Percentiles rank a stretch among this genome's conserved stretches.
phyloP scores from a whole-genome alignment of 2,113 vertebrate species.

The Podarcis muralis region DNA sequence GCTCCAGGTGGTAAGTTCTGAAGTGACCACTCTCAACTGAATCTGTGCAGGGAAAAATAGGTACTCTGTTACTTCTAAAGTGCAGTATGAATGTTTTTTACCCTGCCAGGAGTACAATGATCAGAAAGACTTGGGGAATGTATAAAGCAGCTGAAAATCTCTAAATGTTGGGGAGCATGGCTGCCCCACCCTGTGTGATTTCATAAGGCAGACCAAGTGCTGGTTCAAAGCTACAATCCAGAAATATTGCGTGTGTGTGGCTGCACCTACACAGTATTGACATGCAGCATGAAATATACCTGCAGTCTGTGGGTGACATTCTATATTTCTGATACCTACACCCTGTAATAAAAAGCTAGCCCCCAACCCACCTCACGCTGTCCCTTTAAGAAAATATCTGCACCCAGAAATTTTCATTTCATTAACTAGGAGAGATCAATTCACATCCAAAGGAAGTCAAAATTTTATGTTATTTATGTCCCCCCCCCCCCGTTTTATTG shows the following conservation, averaged over 20 bases:
- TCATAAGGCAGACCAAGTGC: neutral
- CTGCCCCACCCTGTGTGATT: neutral
- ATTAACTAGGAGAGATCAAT: neutral
- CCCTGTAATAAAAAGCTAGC: neutral
- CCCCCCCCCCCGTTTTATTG: no score
- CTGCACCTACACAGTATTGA: neutral
- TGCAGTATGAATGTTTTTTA: neutral
- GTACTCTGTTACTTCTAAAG: neutral
- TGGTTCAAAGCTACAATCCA: neutral
- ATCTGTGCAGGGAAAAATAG: neutral
- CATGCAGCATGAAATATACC: neutral
- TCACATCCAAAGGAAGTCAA: neutral
- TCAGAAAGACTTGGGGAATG: neutral
- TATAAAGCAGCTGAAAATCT: neutral
- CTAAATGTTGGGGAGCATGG: no score
- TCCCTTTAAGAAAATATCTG: neutral
- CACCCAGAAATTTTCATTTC: neutral
- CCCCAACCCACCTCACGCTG: neutral
- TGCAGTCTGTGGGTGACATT: neutral
- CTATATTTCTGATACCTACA: neutral
- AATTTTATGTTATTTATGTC: no score
- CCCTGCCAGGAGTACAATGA: neutral
- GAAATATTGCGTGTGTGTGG: neutral
- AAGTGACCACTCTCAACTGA: neutral
- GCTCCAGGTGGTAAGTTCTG: neutral